Percentiles rank a stretch among this genome's conserved stretches.
phyloP scores from a whole-genome alignment of 2,797 vertebrate species.

The Sardinella longiceps region DNA sequence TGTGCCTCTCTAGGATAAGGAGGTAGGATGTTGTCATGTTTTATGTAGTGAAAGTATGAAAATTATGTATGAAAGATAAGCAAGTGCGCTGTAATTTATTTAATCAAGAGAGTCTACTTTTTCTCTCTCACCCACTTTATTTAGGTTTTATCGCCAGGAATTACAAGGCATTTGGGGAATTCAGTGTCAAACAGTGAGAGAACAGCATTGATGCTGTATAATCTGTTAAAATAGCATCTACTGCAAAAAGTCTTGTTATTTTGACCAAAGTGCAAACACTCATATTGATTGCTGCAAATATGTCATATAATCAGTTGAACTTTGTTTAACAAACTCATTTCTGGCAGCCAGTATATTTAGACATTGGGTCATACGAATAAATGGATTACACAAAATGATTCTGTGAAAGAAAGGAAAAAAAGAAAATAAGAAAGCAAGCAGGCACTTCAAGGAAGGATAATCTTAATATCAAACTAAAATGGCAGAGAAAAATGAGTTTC shows the following conservation, averaged over 20 bases:
- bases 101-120: neutral
- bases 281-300: neutral
- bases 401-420: neutral
- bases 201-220: neutral
- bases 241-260: neutral
- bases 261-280: neutral
- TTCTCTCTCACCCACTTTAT: neutral
- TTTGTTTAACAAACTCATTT: neutral
- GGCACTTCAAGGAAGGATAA: neutral
- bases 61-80: conserved; percentile 18
- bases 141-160: neutral
- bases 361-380: neutral
- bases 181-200: neutral
- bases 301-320: neutral
- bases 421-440: too few relatives aligned
- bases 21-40: conserved; percentile 6
- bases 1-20: conserved; percentile 21
- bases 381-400: neutral
- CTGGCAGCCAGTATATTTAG: neutral
- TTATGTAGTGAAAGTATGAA: conserved; percentile 19
- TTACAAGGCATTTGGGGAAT: conserved; percentile 11
- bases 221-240: neutral
- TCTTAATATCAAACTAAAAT: conserved; percentile 18
- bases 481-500: conserved; percentile 33
- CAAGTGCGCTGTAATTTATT: neutral